A percentile compares a stretch with the other conserved stretches of the same genome.
Conservation (phyloP, 2,888 invertebrate genomes). For the Cheilosia pagana region DNA sequence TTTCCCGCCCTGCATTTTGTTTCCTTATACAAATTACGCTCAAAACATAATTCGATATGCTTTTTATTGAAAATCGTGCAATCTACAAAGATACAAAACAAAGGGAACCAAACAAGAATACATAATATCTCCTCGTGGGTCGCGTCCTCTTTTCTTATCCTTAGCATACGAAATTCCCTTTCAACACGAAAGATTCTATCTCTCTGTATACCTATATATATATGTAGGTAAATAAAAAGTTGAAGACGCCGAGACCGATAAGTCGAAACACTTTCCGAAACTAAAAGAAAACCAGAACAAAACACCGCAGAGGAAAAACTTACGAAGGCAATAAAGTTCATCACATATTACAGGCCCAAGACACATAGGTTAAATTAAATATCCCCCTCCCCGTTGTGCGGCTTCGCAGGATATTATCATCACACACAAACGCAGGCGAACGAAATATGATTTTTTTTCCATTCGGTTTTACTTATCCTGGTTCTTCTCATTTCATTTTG, state of each 20-base stretch:
- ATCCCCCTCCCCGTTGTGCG: constrained; percentile 6
- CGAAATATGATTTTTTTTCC: constrained; percentile 52
- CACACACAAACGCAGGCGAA: constrained; percentile 7
- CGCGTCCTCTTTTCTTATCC: neutral
- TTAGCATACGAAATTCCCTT: constrained; percentile 30
- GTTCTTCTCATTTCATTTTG: neutral
- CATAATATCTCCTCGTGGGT: constrained; percentile 16
- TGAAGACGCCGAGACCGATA: constrained; percentile 1
- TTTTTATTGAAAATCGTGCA: constrained; percentile 47
- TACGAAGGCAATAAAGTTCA: constrained; percentile 46
- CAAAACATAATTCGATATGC: constrained; percentile 41
- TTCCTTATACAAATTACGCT: constrained; percentile 42
- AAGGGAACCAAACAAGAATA: constrained; percentile 4
- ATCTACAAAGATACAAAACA: constrained; percentile 6
- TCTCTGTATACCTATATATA: neutral
- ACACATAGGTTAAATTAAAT: constrained; percentile 25
- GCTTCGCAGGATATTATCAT: constrained; percentile 32
- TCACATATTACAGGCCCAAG: constrained; percentile 11
- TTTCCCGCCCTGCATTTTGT: neutral
- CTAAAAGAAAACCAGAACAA: neutral
- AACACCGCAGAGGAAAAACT: neutral
- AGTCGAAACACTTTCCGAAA: neutral
- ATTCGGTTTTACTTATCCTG: constrained; percentile 28
- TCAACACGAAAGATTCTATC: constrained; percentile 9
- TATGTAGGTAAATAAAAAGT: neutral